Evolutionary conservation across 2,888 invertebrate genomes (phyloP).

Genomic region (Pseudolycoriella hygida): DNA sequence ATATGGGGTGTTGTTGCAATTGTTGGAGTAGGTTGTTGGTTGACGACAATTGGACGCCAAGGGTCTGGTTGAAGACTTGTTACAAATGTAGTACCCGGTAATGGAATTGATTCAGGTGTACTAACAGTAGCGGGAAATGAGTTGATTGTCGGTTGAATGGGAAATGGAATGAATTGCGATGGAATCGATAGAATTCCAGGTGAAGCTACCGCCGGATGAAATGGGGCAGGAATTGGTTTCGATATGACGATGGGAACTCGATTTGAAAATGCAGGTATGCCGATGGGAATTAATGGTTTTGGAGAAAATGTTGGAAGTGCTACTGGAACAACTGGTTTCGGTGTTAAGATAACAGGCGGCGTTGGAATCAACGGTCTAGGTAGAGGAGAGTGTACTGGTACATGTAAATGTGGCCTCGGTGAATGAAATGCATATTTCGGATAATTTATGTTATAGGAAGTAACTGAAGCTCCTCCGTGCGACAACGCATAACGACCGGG

Average conservation of each 20-base stretch:
- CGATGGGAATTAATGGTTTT: background rate
- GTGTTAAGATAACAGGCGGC: background rate
- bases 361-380: background rate
- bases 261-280: background rate
- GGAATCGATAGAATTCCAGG: background rate
- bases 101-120: background rate
- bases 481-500: background rate
- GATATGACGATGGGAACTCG: background rate
- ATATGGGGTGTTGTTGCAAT: background rate
- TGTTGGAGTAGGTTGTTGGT: background rate
- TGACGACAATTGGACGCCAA: background rate
- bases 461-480: slow-evolving; percentile 1
- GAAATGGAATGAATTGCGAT: background rate
- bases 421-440: background rate
- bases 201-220: background rate
- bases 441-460: background rate
- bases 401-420: background rate
- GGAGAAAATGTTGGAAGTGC: background rate
- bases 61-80: background rate
- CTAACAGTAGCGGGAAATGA: background rate
- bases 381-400: background rate
- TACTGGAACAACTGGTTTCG: background rate
- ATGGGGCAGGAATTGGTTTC: background rate
- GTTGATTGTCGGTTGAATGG: background rate
- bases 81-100: background rate